Evolutionary conservation across 2,888 invertebrate species (phyloP), one percentile per base, ranked within the genome.

Genomic region (Caprella mutica): DNA sequence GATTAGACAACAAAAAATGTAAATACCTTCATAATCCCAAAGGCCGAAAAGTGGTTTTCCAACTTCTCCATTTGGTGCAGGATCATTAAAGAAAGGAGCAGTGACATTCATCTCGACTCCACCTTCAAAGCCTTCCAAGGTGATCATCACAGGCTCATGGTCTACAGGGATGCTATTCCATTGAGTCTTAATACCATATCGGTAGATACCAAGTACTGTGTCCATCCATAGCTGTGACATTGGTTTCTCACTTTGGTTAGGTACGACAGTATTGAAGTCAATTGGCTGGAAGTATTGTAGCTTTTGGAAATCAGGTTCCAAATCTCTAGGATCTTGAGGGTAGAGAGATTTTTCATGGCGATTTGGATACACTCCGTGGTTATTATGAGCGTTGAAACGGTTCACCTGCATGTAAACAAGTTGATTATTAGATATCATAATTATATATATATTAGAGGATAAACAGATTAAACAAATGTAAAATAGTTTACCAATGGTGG

Each of bases 381-480:
- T 76, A 40, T 76, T 76, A 66, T 75, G 78, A 4, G 77, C 76
- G 66, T 78, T 78, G 67, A 78, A 74, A 58, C 71, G 73, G 33
- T 70, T 68, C 5, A 77, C 72, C 61, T 61, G 57, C 6, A 19
- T 23, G 5, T 6, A 6, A 40, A 40, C 6, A 14, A 17, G 6
- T 5, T 40, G 19, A 40, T 40, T 8, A 8, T 5, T 40, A 17
- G 19, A 8, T 40, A 14, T 8, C 19, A 40, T 35, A 35, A n/a
- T 1, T 12, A 12, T 14, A 14, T 35, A 12, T 35, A 2, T 35
- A n/a, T 35, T 35, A 9, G 17, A 12, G 40, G 6, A 40, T n/a
- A 12, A 40, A 5, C 17, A 5, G 14, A 40, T 12, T 6, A n/a
- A 6, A 12, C 14, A 40, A 40, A 19, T 12, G 14, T 33, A 14